Evolutionary conservation across 2,113 vertebrate genomes (phyloP).

Genomic region (Rhadina sibilatrix): DNA sequence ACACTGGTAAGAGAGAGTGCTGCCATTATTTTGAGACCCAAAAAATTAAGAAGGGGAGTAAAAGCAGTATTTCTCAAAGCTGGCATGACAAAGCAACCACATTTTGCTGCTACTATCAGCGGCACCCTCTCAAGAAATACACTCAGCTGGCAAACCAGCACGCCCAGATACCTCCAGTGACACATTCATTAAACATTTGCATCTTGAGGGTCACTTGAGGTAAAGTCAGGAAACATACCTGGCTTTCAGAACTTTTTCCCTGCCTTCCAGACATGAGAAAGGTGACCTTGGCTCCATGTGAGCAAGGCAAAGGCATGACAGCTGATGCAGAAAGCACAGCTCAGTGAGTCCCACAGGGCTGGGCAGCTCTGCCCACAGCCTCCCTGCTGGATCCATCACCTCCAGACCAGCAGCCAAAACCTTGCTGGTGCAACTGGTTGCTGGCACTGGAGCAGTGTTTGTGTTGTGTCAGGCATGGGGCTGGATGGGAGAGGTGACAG

Average conservation of each 20-base stretch:
- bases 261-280: neutral
- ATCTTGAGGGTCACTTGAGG: neutral
- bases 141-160: neutral
- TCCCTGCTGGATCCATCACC: neutral
- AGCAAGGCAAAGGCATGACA: neutral
- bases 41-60: neutral
- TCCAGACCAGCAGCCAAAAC: neutral
- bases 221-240: neutral
- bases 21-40: neutral
- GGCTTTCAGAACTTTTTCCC: neutral
- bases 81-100: neutral
- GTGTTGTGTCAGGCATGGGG: fast-evolving
- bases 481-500: neutral
- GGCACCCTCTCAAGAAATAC: neutral
- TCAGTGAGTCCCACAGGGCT: neutral
- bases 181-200: neutral
- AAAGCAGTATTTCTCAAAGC: neutral
- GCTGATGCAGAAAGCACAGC: neutral
- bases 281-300: neutral
- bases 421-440: neutral
- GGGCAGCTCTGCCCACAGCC: neutral
- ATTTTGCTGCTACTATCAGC: neutral
- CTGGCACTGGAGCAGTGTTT: neutral
- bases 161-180: neutral
- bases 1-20: neutral